Conservation (phyloP, 1,140 invertebrate species). For the Pseudomyrmex sp. region DNA sequence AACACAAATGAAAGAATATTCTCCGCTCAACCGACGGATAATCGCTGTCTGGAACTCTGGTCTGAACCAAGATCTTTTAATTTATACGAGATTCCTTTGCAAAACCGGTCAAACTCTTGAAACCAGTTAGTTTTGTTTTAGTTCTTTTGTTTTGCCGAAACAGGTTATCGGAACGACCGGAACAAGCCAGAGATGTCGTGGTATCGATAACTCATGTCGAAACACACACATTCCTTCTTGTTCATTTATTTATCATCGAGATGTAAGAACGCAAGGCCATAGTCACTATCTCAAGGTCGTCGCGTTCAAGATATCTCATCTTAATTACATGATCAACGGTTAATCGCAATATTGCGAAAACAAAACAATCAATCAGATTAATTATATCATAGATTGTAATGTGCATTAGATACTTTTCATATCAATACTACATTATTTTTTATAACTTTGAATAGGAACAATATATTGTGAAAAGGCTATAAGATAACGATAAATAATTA, state of each 20-base stretch:
- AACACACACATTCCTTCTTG: slow-evolving; percentile 14
- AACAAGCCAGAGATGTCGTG: slow-evolving; percentile 2
- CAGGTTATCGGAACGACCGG: slow-evolving; percentile 37
- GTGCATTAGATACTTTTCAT: too few species aligned
- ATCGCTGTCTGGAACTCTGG: not conserved
- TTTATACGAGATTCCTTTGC: not conserved
- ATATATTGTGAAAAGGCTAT: too few species aligned
- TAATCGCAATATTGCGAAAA: slow-evolving; percentile 15
- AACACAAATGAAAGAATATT: not conserved
- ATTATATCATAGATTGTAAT: not conserved
- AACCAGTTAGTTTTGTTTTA: slow-evolving; percentile 44
- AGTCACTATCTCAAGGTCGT: slow-evolving; percentile 36
- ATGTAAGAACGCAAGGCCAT: slow-evolving; percentile 34
- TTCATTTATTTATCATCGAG: slow-evolving; percentile 11
- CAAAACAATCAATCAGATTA: not conserved
- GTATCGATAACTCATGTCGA: slow-evolving; percentile 13
- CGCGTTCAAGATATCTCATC: slow-evolving; percentile 19
- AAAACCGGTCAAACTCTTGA: slow-evolving; percentile 43
- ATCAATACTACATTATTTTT: too few species aligned
- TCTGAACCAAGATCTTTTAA: not conserved
- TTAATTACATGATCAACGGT: not conserved
- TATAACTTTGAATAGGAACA: too few species aligned
- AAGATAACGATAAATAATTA: too few species aligned
- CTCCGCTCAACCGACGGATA: not conserved
- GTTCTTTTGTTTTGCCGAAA: slow-evolving; percentile 32